Conservation (phyloP, 2,113 vertebrate species). For the Platichthys flesus region DNA sequence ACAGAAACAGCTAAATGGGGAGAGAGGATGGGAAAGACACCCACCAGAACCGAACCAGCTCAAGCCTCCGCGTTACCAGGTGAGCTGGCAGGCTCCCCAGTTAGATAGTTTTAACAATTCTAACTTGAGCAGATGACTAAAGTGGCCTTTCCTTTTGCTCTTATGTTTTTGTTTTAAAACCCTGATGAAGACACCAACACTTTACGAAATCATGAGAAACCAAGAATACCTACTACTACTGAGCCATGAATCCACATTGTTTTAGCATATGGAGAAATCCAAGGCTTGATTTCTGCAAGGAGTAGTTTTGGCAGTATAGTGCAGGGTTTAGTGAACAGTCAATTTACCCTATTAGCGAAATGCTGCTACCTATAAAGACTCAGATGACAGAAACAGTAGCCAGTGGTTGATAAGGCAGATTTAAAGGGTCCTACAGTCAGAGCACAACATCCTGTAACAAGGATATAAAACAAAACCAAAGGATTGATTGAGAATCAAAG, state of each 20-base stretch:
- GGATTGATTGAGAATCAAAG: constrained; percentile 12
- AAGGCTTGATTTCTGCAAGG: constrained; percentile 8
- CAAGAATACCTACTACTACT: not conserved
- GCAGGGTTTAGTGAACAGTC: constrained; percentile 23
- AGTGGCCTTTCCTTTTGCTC: no score
- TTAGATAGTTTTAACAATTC: no score
- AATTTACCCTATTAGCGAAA: not conserved
- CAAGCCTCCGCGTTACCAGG: no score
- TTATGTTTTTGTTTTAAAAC: not conserved
- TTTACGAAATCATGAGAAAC: not conserved
- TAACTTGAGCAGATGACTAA: no score
- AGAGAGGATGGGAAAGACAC: no score
- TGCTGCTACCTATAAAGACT: constrained; percentile 3
- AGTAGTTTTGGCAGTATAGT: not conserved
- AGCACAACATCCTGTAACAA: not conserved
- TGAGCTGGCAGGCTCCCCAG: no score
- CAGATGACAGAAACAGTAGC: constrained; percentile 15
- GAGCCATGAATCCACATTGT: not conserved
- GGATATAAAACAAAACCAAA: constrained; percentile 12
- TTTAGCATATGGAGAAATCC: not conserved
- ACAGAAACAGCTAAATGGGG: no score
- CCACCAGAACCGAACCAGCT: no score
- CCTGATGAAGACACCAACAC: not conserved
- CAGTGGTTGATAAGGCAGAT: not conserved
- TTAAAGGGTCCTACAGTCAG: not conserved